Evolutionary conservation across 2,113 vertebrate genomes (phyloP), one percentile per base, ranked within the genome.

Genomic region (Tinamus guttatus): DNA sequence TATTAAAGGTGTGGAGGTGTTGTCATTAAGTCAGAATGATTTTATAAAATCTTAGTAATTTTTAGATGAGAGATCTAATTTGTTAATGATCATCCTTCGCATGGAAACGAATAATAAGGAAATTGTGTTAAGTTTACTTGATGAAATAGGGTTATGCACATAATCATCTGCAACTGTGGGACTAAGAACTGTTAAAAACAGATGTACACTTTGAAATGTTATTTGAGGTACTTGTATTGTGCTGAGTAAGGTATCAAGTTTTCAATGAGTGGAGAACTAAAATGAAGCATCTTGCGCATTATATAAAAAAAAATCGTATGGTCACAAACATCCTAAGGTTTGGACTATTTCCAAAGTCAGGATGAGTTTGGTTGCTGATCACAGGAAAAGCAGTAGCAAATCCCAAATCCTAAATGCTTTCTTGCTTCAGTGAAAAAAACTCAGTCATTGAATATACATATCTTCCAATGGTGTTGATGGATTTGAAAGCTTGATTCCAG

Each of bases 221-320:
- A 64, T 63, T 81, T 63, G 58, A 68, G n/a, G 19, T 75, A 3
- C 18, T 84, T 82, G 77, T 83, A 10, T 70, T 91, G n/a, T 83
- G 40, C 64, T 88, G 45, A 90, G 22, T 71, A 56, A 64, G 76
- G 51, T 83, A 73, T 19, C 6, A 84, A 89, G 62, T 79, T 94
- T 92, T 90, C 71, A 94, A 86, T 80, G 69, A 79, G 14, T 86
- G 58, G 47, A 90, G 73, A 89, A 32, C 41, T 93, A 80, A 87
- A 81, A 71, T 41, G n/a, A 84, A 79, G 64, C 47, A 79, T 28
- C 22, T 67, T 93, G 69, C 68, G 78, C 90, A 73, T 38, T 90
- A 30, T 94, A 54, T 15, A 43, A 15, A 16, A 70, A 91, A 85
- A 85, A 36, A 63, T 49, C 13, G 11, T 47, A 32, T 88, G 93